A percentile compares a stretch with the other conserved stretches of the same genome.
phyloP scores from a whole-genome alignment of 2,888 invertebrate genomes.

The Synergus gifuensis region DNA sequence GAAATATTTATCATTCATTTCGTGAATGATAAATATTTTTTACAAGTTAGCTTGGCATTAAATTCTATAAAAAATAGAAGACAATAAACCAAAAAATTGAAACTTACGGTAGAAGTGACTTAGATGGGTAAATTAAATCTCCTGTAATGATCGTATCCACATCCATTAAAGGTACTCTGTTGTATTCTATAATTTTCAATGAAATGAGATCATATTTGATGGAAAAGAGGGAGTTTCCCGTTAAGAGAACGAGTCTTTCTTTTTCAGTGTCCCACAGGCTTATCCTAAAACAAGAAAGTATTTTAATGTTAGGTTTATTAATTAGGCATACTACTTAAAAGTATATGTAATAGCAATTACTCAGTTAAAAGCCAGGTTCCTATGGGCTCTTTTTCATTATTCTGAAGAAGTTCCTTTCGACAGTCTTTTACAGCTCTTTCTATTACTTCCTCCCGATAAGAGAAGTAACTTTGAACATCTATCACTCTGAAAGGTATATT shows the following conservation, averaged over 20 bases:
- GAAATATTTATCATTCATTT: too few species aligned
- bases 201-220: slow-evolving; percentile 93
- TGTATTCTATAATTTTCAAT: slow-evolving; percentile 85
- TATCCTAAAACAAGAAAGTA: slow-evolving; percentile 81
- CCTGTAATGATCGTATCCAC: slow-evolving; percentile 87
- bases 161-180: slow-evolving; percentile 83
- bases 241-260: slow-evolving; percentile 87
- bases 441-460: slow-evolving; percentile 86
- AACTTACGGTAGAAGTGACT: slow-evolving; percentile 92
- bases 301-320: slow-evolving; percentile 1
- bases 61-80: too few species aligned
- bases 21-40: background rate
- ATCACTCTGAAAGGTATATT: slow-evolving; percentile 65
- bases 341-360: slow-evolving; percentile 79
- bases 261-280: slow-evolving; percentile 93
- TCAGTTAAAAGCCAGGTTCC: slow-evolving; percentile 91
- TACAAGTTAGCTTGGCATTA: too few species aligned
- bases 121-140: slow-evolving; percentile 88
- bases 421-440: slow-evolving; percentile 87
- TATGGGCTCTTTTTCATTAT: slow-evolving; percentile 83
- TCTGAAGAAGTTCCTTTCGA: slow-evolving; percentile 82
- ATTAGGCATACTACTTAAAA: slow-evolving; percentile 8
- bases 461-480: slow-evolving; percentile 85
- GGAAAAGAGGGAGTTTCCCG: slow-evolving; percentile 85
- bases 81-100: background rate